phyloP scores from a whole-genome alignment of 2,797 vertebrate species.

The Channa striata region DNA sequence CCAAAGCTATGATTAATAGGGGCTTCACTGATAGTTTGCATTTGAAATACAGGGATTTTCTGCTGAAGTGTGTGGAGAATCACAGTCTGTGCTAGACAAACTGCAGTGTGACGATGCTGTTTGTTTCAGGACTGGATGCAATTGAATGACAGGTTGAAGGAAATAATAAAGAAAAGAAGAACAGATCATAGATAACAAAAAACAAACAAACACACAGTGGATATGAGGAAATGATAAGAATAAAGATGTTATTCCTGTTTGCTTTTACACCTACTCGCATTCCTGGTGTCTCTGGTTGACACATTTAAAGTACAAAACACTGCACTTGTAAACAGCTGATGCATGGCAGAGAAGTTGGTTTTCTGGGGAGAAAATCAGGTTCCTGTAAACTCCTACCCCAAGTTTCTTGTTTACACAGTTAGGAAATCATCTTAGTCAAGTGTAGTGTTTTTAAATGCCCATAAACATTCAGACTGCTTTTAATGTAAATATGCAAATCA shows the following conservation, averaged over 20 bases:
- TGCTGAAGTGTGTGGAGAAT: slow-evolving; percentile 13
- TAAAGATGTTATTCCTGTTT: background rate
- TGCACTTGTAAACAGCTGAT: too few relatives aligned
- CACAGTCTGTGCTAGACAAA: background rate
- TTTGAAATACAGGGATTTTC: background rate
- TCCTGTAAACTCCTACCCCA: too few relatives aligned
- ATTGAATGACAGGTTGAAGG: background rate
- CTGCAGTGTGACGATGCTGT: background rate
- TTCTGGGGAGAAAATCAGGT: too few relatives aligned
- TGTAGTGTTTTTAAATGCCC: too few relatives aligned
- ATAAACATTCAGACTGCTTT: too few relatives aligned
- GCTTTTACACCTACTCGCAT: slow-evolving; percentile 16
- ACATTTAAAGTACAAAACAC: too few relatives aligned
- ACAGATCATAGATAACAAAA: background rate
- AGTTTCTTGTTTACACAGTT: too few relatives aligned
- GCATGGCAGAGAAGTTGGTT: too few relatives aligned
- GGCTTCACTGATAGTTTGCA: slow-evolving; percentile 7
- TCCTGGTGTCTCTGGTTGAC: slow-evolving; percentile 3
- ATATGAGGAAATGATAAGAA: background rate
- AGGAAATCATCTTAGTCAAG: too few relatives aligned
- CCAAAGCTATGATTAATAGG: slow-evolving; percentile 48
- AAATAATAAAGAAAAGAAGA: background rate
- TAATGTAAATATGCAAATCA: background rate
- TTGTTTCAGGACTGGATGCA: background rate
- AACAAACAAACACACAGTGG: background rate